phyloP scores from a whole-genome alignment of 1,140 invertebrate species.

The Anastatus disparis region DNA sequence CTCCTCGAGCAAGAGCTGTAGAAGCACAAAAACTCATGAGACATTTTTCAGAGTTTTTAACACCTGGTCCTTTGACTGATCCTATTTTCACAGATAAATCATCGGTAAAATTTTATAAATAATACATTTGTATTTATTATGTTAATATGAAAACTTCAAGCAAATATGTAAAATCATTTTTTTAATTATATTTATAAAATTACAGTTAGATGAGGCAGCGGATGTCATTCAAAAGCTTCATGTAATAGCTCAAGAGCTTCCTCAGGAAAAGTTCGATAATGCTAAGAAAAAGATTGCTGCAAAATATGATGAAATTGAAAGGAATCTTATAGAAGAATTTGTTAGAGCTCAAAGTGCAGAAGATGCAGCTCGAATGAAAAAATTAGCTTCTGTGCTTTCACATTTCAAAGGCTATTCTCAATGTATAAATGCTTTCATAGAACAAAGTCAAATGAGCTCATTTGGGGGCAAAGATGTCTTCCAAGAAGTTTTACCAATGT shows the following conservation, averaged over 20 bases:
- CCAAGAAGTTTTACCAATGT: conserved; percentile 89
- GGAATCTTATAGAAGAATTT: conserved; percentile 94
- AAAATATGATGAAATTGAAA: conserved; percentile 97
- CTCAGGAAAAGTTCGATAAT: conserved; percentile 85
- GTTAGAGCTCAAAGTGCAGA: conserved; percentile 84
- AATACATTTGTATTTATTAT: conserved; percentile 15
- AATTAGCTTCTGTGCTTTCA: conserved; percentile 89
- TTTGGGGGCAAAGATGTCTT: conserved; percentile 89
- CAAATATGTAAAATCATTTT: conserved; percentile 8
- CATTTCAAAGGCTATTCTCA: conserved; percentile 97
- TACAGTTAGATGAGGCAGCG: conserved; percentile 92
- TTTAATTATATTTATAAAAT: conserved; percentile 41
- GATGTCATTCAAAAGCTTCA: conserved; percentile 98
- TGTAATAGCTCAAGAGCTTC: conserved; percentile 94
- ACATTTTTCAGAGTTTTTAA: conserved; percentile 93
- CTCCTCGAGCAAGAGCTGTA: conserved; percentile 89
- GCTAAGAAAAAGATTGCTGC: conserved; percentile 89
- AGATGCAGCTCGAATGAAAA: conserved; percentile 91
- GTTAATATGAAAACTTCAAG: no score
- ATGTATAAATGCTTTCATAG: conserved; percentile 96
- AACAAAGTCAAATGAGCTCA: conserved; percentile 90
- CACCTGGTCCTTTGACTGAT: conserved; percentile 85
- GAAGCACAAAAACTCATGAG: conserved; percentile 95
- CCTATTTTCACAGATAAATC: conserved; percentile 89
- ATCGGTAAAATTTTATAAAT: conserved; percentile 71